Evolutionary conservation across 2,113 vertebrate genomes (phyloP).

Genomic region (Gobius niger): DNA sequence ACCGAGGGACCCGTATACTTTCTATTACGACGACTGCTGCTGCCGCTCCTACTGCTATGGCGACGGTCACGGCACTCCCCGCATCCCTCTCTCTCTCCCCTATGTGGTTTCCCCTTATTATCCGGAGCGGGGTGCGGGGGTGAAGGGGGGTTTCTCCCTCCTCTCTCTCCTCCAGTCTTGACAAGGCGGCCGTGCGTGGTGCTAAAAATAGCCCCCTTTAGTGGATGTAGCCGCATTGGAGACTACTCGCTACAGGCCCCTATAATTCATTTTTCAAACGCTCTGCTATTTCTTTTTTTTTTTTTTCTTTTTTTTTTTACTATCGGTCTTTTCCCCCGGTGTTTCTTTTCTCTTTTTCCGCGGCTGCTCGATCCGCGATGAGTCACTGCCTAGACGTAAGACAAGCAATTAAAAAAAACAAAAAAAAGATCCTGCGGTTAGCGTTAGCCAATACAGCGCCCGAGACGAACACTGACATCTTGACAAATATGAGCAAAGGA

Average conservation of each 20-base stretch:
- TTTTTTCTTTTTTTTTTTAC: background rate
- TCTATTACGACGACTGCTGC: background rate
- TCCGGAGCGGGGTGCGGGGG: background rate
- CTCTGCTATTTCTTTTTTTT: slow-evolving; percentile 35
- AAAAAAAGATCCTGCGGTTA: slow-evolving; percentile 10
- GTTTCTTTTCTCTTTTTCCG: slow-evolving; percentile 12
- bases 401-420: slow-evolving; percentile 14
- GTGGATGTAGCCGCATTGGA: slow-evolving; percentile 48
- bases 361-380: slow-evolving; percentile 23
- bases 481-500: background rate
- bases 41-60: background rate
- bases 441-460: slow-evolving; percentile 1
- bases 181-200: slow-evolving; percentile 36
- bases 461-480: background rate
- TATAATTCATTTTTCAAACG: slow-evolving; percentile 63
- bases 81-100: slow-evolving; percentile 18
- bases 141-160: slow-evolving; percentile 29
- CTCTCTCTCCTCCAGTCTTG: slow-evolving; percentile 42
- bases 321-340: slow-evolving; percentile 22
- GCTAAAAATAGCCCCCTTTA: slow-evolving; percentile 76
- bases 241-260: slow-evolving; percentile 61
- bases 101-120: slow-evolving; percentile 24
- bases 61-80: slow-evolving; percentile 10
- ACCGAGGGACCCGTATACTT: background rate
- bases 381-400: slow-evolving; percentile 37